Evolutionary conservation across 2,797 vertebrate genomes (phyloP).

Genomic region (Acanthurus tractus): DNA sequence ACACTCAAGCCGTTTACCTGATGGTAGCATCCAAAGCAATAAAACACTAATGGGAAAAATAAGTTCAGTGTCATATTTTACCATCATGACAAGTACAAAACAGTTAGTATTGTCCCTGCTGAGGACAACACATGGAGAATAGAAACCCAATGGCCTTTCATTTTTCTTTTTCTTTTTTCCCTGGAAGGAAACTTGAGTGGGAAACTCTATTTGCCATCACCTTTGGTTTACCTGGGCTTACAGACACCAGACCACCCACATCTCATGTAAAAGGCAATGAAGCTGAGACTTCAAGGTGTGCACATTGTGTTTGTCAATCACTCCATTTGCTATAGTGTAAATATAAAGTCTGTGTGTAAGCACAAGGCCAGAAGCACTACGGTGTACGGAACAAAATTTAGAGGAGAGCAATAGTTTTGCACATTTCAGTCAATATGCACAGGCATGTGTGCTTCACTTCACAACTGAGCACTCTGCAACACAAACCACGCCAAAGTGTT

Average conservation of each 20-base stretch:
- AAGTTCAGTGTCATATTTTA: conserved; percentile 20
- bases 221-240: conserved; percentile 65
- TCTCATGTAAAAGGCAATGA: conserved; percentile 7
- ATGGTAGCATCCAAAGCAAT: conserved; percentile 15
- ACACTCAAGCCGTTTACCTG: not conserved
- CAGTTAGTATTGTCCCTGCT: not conserved
- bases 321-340: conserved; percentile 1
- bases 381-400: not conserved
- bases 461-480: not conserved
- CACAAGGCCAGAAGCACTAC: not conserved
- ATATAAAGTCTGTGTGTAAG: conserved; percentile 11
- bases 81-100: not conserved
- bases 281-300: conserved; percentile 44
- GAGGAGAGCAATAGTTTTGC: not conserved
- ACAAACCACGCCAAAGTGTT: not conserved
- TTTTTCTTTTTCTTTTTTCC: conserved; percentile 13
- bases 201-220: conserved; percentile 50
- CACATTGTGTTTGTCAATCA: conserved; percentile 39
- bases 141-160: conserved; percentile 10
- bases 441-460: not conserved
- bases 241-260: conserved; percentile 69
- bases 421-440: not conserved
- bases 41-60: conserved; percentile 10
- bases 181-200: conserved; percentile 38
- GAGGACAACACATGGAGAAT: not conserved